Percentiles rank a stretch among this genome's conserved stretches.
These are phyloP conservation scores for Mystacornis crossleyi DNA, from an alignment of 2,113 vertebrate species.

Conservation along the genomic window DNA sequence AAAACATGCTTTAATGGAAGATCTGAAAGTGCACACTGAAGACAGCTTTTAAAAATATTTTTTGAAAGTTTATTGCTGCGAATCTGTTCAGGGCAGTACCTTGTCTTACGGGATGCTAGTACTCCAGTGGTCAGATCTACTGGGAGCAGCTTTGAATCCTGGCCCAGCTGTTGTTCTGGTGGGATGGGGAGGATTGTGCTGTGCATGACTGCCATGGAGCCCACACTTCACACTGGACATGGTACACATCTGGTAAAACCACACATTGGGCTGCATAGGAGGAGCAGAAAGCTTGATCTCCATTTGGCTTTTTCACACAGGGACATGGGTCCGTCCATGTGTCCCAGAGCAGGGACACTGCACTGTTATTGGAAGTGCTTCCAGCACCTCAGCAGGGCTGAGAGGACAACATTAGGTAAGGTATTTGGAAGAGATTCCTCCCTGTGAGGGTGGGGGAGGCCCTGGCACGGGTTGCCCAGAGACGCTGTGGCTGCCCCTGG, in stretches of 20 bases:
- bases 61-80: neutral
- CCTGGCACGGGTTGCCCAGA: neutral
- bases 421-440: neutral
- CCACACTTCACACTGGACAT: neutral
- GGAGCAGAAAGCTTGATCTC: neutral
- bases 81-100: neutral
- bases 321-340: accelerated
- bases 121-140: neutral
- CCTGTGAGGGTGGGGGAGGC: accelerated
- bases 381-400: neutral
- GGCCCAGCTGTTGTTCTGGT: neutral
- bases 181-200: neutral
- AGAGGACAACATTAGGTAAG: neutral
- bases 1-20: accelerated
- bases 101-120: neutral
- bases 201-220: neutral
- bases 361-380: neutral
- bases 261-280: accelerated
- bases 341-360: neutral
- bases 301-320: neutral
- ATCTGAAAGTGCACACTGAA: neutral
- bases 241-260: neutral
- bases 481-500: neutral
- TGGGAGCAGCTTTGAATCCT: neutral
- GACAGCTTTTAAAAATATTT: neutral